Evolutionary conservation across 2,888 invertebrate species (phyloP), one percentile per base, ranked within the genome.

Genomic region (Cephus spinipes): DNA sequence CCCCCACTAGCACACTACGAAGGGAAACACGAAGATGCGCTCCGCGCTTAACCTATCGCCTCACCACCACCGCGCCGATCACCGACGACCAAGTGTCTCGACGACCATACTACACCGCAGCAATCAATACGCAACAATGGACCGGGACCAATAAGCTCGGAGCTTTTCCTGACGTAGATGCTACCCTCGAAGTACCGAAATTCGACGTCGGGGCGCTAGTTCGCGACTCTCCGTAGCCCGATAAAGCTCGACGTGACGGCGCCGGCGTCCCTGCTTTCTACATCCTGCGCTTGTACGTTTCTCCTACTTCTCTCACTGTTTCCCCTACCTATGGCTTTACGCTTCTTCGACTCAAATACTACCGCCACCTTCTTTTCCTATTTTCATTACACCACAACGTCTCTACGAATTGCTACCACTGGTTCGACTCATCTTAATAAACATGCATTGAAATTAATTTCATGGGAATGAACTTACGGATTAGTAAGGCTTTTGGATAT

Each of bases 111-210:
- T 85, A 89, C 88, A 83, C 87, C 78, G 89, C 88, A 87, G 89
- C 90, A 91, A 91, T 91, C 91, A 91, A 91, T 91, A 91, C 91
- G 90, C 90, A 89, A 90, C 90, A 90, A 90, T 90, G 89, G 89
- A 89, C 90, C 87, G 89, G 90, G 90, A 91, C 91, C 91, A 91
- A 91, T 91, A 89, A 91, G 91, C 91, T 90, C 88, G 85, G 88
- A 90, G 91, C 91, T 91, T 90, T 90, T 87, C 89, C 88, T 89
- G 89, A 90, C 90, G 90, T 89, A 88, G 87, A 87, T 84, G 87
- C 86, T 84, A 85, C 85, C 87, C 85, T 87, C 85, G 87, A 86
- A 76, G 76, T 78, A 31, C 76, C 31, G n/a, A 74, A 30, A 68
- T 55, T 35, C 76, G 36, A 71, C 78, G 78, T 76, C 76, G 76